Base-by-base conservation (phyloP, 2,888 invertebrate species). In the Platycheirus rosarum region DNA sequence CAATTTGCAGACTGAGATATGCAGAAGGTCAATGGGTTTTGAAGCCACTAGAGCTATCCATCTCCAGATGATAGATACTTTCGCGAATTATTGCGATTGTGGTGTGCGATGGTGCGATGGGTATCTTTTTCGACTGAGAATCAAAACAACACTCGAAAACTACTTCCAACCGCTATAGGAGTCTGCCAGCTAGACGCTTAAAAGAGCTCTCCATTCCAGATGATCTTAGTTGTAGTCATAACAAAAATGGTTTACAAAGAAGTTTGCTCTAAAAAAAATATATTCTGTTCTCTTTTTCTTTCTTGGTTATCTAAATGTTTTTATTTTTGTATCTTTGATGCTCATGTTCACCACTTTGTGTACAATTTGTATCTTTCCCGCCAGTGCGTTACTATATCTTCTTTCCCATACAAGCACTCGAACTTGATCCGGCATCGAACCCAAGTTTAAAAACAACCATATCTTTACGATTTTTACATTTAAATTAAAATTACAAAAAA, bases 21-120 rank as follows among this genome's bases (percentile, higher is more conserved):
- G 62, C 51, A 42, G 63, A 82, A 77, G 82, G 82, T 77, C 68
- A 82, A 77, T 77, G 82, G 82, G 82, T 82, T 66, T 77, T 70
- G 46, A 77, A 76, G 62, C 62, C 82, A 77, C 77, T 46, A 48
- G 51, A 69, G 35, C 23, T 18, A 37, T 18, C 29, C 51, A 32
- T 66, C 48, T n/a, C n/a, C n/a, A n/a, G n/a, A 57, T 44, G 29
- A n/a, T 53, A n/a, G n/a, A n/a, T n/a, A n/a, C n/a, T n/a, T n/a
- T 37, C 23, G 18, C 69, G 65, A n/a, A n/a, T n/a, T n/a, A n/a
- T n/a, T n/a, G n/a, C n/a, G n/a, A n/a, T n/a, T n/a, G n/a, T n/a
- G n/a, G n/a, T n/a, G n/a, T n/a, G n/a, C n/a, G n/a, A n/a, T n/a
- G n/a, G n/a, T n/a, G n/a, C n/a, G n/a, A n/a, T n/a, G n/a, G n/a